Base-by-base conservation (phyloP, 2,797 vertebrate genomes). In the Macrochelys suwanniensis region DNA sequence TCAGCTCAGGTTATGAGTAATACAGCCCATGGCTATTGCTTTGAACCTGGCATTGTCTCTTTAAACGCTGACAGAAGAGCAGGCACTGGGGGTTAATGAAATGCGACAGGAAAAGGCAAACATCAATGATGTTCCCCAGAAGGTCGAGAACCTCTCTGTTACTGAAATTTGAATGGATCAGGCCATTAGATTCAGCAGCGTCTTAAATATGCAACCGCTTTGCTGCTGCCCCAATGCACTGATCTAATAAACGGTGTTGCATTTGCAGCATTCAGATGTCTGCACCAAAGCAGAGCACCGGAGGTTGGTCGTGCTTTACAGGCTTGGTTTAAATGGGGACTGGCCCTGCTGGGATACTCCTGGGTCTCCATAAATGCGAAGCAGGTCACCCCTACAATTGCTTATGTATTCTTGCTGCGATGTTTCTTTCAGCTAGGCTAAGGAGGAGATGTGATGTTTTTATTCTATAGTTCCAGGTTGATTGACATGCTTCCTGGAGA, bases 351-450 rank as follows among this genome's bases (percentile, higher is more conserved):
- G 15, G 47, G 26, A 16, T 57, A 13, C 49, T 21, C 6, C 33
- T 37, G 1, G 5, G 23, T 23, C 53, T 37, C 1, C 2, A n/a
- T 80, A 15, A 42, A 11, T 0, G 6, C 25, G 31, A 53, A 68
- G 42, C 13, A 50, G 26, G 54, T 42, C 31, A 51, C 7, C 3
- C 25, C 16, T 5, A 0, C 80, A 78, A 74, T 16, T 5, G 0
- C 19, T 7, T 2, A 0, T 9, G 33, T 21, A 31, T n/a, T 23
- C 21, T 6, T 4, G 65, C 65, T 21, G 65, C 5, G n/a, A 71
- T 42, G 50, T 79, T n/a, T 71, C 71, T 51, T 78, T 57, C 80
- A 56, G 50, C 42, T 5, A 51, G 71, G 31, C 3, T 5, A 51
- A 80, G 88, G 76, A 82, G 6, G 9, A 7, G 16, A 1, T 2